Base-by-base conservation (phyloP, 2,113 vertebrate genomes). In the Orcinus orca region DNA sequence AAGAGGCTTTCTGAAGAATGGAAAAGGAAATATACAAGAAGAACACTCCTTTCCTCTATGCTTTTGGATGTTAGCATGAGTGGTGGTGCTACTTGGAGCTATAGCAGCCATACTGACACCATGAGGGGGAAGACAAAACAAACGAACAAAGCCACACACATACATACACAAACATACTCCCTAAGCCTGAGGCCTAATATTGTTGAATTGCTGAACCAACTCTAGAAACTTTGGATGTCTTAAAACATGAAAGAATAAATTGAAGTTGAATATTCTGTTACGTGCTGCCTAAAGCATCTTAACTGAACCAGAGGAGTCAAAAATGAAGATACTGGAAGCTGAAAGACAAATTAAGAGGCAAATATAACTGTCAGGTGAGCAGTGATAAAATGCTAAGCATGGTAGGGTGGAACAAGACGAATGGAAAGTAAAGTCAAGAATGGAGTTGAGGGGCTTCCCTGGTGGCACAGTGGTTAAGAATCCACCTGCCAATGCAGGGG, bases 1-100 rank as follows among this genome's bases (percentile, higher is more conserved):
- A 65, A 77, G 76, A 80, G 41, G 33, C 33, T 88, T 93, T 94
- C n/a, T 93, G 89, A 93, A 88, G 58, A 65, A 81, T 83, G 18
- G 44, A 84, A 83, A 74, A 82, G 71, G 38, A 93, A 14, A 50
- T 17, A 60, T 21, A 47, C 2, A 93, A 63, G 17, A 20, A 70
- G 67, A 84, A 79, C 1, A 71, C 2, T 1, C 20, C n/a, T 86
- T 23, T 85, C 23, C 26, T 73, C 55, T n/a, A 67, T 17, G 26
- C 4, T 63, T 86, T 94, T 86, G 60, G 47, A 70, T 93, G 79
- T 62, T 26, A 71, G 88, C 21, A 12, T 10, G 63, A 95, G 50
- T 55, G 55, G 74, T 68, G 31, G 31, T 89, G 36, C 86, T 95
- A 53, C 53, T 44, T 88, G 53, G 60, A 91, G 53, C 44, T 47